A percentile compares a stretch with the other conserved stretches of the same genome.
These are phyloP conservation scores for Bombus cullumanus DNA, from an alignment of 1,140 invertebrate genomes.

Conservation along the genomic window DNA sequence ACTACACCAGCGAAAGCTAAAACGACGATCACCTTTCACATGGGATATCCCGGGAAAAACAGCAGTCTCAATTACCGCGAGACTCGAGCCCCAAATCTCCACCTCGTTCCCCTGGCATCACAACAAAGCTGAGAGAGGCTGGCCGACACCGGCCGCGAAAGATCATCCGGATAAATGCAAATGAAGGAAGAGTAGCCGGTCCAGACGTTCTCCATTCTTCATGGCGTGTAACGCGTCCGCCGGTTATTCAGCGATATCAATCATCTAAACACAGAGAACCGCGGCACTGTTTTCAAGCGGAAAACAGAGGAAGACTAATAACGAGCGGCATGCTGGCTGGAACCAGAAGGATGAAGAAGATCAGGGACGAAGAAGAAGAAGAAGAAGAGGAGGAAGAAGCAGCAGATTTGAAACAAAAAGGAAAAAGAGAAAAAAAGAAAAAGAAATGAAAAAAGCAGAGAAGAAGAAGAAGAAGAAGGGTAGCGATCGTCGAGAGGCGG, in stretches of 20 bases:
- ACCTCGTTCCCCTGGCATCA: too few relatives aligned
- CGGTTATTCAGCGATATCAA: conserved; percentile 47
- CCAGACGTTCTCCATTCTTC: conserved; percentile 23
- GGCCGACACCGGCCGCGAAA: not conserved
- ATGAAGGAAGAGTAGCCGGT: conserved; percentile 12
- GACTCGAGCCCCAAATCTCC: too few relatives aligned
- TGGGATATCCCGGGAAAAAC: too few relatives aligned
- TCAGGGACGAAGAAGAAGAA: conserved; percentile 1
- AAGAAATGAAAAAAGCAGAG: not conserved
- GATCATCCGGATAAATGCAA: conserved; percentile 30
- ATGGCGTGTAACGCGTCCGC: conserved; percentile 18
- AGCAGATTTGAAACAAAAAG: conserved; percentile 26
- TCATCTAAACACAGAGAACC: conserved; percentile 38
- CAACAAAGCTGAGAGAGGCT: not conserved
- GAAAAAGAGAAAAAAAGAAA: not conserved
- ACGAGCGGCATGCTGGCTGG: conserved; percentile 35
- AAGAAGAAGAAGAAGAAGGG: conserved; percentile 25
- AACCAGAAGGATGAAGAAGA: conserved; percentile 29
- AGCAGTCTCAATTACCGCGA: not conserved
- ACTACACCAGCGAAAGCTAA: too few relatives aligned
- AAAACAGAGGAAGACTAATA: conserved; percentile 56
- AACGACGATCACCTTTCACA: not conserved
- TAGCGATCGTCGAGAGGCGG: conserved; percentile 48
- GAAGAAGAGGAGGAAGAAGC: conserved; percentile 11
- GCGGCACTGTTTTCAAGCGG: conserved; percentile 30